phyloP scores from a whole-genome alignment of 2,113 vertebrate genomes.

The Trinectes maculatus region DNA sequence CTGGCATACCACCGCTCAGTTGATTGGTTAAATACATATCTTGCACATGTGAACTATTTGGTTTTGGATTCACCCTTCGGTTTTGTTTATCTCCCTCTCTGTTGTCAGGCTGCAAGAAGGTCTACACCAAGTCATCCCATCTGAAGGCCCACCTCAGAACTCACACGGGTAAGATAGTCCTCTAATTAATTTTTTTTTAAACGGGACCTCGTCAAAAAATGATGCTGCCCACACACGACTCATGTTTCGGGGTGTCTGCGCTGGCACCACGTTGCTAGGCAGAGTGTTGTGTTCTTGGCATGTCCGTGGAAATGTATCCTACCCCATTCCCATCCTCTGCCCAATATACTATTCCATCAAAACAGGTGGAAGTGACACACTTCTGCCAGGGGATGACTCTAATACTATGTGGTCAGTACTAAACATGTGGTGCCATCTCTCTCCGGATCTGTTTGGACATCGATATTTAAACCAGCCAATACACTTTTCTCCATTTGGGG shows the following conservation, averaged over 20 bases:
- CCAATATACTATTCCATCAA: constrained; percentile 81
- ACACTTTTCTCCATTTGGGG: neutral
- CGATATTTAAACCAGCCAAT: constrained; percentile 23
- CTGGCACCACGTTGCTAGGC: constrained; percentile 77
- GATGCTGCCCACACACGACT: constrained; percentile 31
- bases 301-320: constrained; percentile 79
- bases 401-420: constrained; percentile 44
- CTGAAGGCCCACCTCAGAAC: constrained; percentile 80
- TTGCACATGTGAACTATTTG: constrained; percentile 52
- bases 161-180: constrained; percentile 74
- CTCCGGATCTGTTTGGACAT: constrained; percentile 27
- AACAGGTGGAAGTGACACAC: constrained; percentile 82
- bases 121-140: constrained; percentile 81
- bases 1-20: constrained; percentile 48
- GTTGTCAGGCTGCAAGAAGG: constrained; percentile 78
- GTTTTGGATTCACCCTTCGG: constrained; percentile 40
- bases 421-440: constrained; percentile 51
- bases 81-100: constrained; percentile 61
- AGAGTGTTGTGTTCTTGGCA: constrained; percentile 77
- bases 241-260: constrained; percentile 64
- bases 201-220: constrained; percentile 37
- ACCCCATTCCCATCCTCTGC: constrained; percentile 75
- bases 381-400: constrained; percentile 75
- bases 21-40: constrained; percentile 61
- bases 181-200: constrained; percentile 51